A percentile compares a stretch with the other conserved stretches of the same genome.
Evolutionary conservation across 92 coral and sea anemone species (phyloP).

Genomic region (Parazoanthus swiftii): DNA sequence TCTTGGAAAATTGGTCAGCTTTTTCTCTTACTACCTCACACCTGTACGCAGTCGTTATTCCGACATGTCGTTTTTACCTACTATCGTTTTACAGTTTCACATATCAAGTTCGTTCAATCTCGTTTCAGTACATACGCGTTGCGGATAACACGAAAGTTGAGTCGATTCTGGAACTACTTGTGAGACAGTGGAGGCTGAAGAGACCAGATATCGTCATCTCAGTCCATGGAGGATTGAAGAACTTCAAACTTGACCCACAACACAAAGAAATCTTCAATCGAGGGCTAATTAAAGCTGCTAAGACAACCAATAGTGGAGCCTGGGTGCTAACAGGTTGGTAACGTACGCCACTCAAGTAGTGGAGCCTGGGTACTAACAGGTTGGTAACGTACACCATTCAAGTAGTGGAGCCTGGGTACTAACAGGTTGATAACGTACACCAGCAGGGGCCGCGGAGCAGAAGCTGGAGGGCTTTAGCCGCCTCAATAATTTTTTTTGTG

Average conservation of each 20-base stretch:
- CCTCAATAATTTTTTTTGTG: too few species aligned
- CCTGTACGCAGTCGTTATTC: too few species aligned
- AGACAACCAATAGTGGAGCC: conserved; percentile 61
- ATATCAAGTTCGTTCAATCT: background rate
- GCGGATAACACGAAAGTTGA: conserved; percentile 58
- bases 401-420: conserved; percentile 60
- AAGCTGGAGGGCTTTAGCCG: too few species aligned
- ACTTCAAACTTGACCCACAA: conserved; percentile 56
- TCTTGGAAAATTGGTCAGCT: too few species aligned
- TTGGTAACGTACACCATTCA: background rate
- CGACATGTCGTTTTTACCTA: too few species aligned
- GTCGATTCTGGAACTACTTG: conserved; percentile 49
- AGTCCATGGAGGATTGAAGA: conserved; percentile 59
- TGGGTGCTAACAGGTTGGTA: conserved; percentile 60
- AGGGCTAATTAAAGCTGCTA: conserved; percentile 62
- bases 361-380: conserved; percentile 66
- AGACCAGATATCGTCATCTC: conserved; percentile 62
- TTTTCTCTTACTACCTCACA: too few species aligned
- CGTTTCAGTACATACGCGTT: conserved; percentile 52
- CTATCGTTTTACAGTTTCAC: too few species aligned
- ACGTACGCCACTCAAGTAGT: background rate
- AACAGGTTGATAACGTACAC: conserved; percentile 37
- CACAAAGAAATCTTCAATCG: conserved; percentile 62
- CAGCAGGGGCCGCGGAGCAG: too few species aligned
- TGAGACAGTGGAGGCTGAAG: conserved; percentile 52